Evolutionary conservation across 1,140 invertebrate genomes (phyloP).

Genomic region (Micrasema minimum): DNA sequence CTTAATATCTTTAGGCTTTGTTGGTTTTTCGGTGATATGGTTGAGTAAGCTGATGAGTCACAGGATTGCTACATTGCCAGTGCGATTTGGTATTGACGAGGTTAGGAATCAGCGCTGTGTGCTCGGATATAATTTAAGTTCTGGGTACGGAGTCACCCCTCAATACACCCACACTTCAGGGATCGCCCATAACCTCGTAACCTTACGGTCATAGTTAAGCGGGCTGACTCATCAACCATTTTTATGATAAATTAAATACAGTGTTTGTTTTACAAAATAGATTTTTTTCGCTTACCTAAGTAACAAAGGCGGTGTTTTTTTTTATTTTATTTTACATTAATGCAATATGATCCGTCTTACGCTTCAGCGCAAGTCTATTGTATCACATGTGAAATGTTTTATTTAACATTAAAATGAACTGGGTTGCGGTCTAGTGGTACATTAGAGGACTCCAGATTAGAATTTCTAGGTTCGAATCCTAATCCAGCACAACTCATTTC

Average conservation of each 20-base stretch:
- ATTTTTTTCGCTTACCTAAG: background rate
- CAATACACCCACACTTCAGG: background rate
- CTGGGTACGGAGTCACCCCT: slow-evolving; percentile 5
- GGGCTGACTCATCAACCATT: slow-evolving; percentile 1
- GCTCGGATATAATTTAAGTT: background rate
- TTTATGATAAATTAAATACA: background rate
- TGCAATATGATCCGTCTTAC: no score
- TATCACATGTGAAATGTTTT: background rate
- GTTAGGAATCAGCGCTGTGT: slow-evolving; percentile 13
- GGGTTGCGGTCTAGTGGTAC: no score
- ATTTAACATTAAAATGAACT: background rate
- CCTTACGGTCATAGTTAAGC: background rate
- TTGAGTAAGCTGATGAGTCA: background rate
- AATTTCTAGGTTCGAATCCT: no score
- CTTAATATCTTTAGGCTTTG: background rate
- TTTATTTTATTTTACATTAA: background rate
- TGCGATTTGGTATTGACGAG: background rate
- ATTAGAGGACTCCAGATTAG: background rate
- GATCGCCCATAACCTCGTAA: background rate
- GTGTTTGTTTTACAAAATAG: background rate
- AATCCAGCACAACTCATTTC: no score
- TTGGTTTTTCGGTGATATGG: no score
- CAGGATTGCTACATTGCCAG: background rate
- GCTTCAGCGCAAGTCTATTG: background rate
- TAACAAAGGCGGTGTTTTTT: background rate